These are phyloP conservation scores for Lucifuga dentata DNA, from an alignment of 2,113 vertebrate species.

Conservation along the genomic window DNA sequence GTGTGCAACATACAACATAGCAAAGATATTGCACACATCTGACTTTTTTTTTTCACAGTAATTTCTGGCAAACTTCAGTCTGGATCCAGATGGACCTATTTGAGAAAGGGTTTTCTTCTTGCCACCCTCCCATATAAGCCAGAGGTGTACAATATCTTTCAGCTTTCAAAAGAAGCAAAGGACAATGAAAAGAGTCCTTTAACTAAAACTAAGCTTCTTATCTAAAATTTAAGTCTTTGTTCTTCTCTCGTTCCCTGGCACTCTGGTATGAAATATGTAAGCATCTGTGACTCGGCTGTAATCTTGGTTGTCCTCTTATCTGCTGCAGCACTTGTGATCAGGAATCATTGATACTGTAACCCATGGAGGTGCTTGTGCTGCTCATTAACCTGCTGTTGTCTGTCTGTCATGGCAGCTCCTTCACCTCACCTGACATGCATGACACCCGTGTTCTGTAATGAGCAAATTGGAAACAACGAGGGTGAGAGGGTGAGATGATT, in stretches of 20 bases:
- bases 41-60: too few relatives aligned
- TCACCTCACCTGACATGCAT: slow-evolving; percentile 13
- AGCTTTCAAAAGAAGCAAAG: slow-evolving; percentile 69
- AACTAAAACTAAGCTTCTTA: slow-evolving; percentile 74
- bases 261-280: slow-evolving; percentile 13
- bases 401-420: slow-evolving; percentile 24
- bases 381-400: slow-evolving; percentile 59
- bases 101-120: too few relatives aligned
- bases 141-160: slow-evolving; percentile 73
- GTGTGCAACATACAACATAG: too few relatives aligned
- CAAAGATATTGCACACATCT: too few relatives aligned
- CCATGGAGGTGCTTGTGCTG: slow-evolving; percentile 36
- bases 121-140: too few relatives aligned
- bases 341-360: slow-evolving; percentile 43
- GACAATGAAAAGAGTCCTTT: slow-evolving; percentile 59
- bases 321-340: slow-evolving; percentile 51
- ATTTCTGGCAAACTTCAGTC: too few relatives aligned
- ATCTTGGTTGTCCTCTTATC: slow-evolving; percentile 27
- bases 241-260: slow-evolving; percentile 25
- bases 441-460: slow-evolving; percentile 21
- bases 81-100: too few relatives aligned
- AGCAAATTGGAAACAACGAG: slow-evolving; percentile 7
- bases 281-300: slow-evolving; percentile 23
- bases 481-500: slow-evolving; percentile 59
- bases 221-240: slow-evolving; percentile 62